Evolutionary conservation across 1,140 invertebrate species (phyloP).

Genomic region (Philotrypesis tridentata): DNA sequence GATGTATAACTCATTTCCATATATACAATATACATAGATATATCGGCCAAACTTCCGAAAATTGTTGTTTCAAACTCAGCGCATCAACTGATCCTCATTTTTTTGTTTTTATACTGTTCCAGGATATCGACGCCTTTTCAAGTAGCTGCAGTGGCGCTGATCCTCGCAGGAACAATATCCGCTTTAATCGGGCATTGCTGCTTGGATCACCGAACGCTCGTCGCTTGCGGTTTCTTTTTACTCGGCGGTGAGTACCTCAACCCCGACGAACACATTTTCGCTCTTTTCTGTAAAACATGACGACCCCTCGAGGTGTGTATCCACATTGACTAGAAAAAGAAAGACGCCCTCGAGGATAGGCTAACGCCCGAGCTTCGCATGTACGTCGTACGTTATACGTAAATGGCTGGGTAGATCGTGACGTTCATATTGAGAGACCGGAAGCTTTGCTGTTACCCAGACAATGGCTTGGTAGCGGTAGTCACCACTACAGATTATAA

Average conservation of each 20-base stretch:
- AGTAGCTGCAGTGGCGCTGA: constrained; percentile 73
- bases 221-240: constrained; percentile 79
- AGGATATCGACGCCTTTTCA: constrained; percentile 79
- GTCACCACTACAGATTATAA: no score
- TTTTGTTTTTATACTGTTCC: constrained; percentile 61
- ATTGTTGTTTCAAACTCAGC: constrained; percentile 12
- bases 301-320: neutral
- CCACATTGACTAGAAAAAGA: constrained; percentile 19
- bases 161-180: constrained; percentile 76
- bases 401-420: neutral
- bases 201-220: constrained; percentile 78
- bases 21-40: no score
- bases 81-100: neutral
- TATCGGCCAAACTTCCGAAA: neutral
- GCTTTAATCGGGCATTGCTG: constrained; percentile 78
- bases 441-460: neutral
- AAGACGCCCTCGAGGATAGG: constrained; percentile 16
- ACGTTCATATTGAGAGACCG: constrained; percentile 1
- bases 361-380: neutral
- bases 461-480: no score
- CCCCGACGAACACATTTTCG: neutral
- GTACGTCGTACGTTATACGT: no score
- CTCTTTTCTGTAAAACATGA: neutral
- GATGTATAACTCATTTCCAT: no score
- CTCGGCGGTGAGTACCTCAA: constrained; percentile 75